Evolutionary conservation across 2,888 invertebrate species (phyloP).

Genomic region (Metellina segmentata): DNA sequence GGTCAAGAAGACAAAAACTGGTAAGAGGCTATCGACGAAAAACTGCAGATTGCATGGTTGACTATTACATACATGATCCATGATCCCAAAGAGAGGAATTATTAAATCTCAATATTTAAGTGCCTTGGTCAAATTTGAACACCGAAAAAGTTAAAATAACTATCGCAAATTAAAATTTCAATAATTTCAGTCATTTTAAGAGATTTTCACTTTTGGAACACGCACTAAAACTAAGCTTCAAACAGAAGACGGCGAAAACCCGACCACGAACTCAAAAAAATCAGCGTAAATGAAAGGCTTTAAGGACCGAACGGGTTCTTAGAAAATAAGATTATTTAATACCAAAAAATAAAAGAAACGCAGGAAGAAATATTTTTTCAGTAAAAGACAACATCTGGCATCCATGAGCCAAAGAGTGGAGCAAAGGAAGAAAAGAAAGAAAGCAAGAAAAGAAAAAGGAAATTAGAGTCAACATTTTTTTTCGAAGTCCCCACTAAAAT

Average conservation of each 20-base stretch:
- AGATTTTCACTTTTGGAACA: too few species aligned
- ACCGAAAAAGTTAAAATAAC: too few species aligned
- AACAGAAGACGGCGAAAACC: neutral
- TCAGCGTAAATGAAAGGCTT: conserved; percentile 52
- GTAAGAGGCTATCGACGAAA: too few species aligned
- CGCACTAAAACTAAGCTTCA: neutral
- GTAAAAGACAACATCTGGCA: conserved; percentile 75
- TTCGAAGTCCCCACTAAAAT: conserved; percentile 70
- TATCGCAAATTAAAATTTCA: too few species aligned
- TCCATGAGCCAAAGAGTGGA: conserved; percentile 64
- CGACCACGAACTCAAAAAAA: neutral
- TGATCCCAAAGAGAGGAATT: too few species aligned
- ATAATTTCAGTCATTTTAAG: too few species aligned
- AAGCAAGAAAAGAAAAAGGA: conserved; percentile 48
- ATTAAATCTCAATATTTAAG: too few species aligned
- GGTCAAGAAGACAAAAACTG: too few species aligned
- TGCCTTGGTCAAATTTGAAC: too few species aligned
- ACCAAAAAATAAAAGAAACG: conserved; percentile 55
- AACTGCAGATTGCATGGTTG: too few species aligned
- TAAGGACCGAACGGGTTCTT: conserved; percentile 55
- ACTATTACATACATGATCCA: too few species aligned
- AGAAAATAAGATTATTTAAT: conserved; percentile 72
- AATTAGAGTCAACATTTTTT: conserved; percentile 75
- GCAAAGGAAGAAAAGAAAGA: conserved; percentile 30
- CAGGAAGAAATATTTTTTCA: conserved; percentile 75